Evolutionary conservation across 2,797 vertebrate species (phyloP).

Genomic region (Vireo griseus): DNA sequence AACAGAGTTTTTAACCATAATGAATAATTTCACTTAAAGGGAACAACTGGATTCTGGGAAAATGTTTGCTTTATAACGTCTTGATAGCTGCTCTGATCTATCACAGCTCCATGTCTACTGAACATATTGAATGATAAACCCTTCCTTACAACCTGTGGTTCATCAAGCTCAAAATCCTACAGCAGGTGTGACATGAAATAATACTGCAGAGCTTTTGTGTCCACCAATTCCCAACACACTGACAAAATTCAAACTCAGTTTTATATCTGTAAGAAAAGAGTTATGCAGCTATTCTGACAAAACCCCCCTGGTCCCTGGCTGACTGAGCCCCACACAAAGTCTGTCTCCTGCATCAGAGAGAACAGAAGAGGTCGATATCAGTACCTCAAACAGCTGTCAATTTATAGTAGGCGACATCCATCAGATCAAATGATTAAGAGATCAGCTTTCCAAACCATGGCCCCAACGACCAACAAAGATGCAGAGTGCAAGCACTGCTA

Average conservation of each 20-base stretch:
- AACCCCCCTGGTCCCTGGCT: background rate
- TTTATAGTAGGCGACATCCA: background rate
- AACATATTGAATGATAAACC: background rate
- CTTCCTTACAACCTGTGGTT: background rate
- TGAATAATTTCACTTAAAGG: background rate
- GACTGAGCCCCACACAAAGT: background rate
- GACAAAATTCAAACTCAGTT: background rate
- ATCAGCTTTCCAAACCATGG: constrained; percentile 36
- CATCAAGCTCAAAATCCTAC: background rate
- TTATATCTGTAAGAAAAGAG: background rate
- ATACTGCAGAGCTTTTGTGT: background rate
- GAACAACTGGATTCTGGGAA: background rate
- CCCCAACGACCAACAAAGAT: background rate
- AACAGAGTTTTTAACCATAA: background rate
- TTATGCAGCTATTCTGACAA: background rate
- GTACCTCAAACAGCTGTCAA: background rate
- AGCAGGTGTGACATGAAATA: rapidly evolving
- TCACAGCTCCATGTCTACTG: background rate
- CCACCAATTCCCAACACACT: background rate
- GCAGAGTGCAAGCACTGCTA: background rate
- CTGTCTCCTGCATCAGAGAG: background rate
- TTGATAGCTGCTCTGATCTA: background rate
- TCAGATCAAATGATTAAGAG: constrained; percentile 54
- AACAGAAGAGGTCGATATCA: background rate
- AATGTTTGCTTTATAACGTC: background rate